phyloP scores from a whole-genome alignment of 92 coral and sea anemone species.

The Epizoanthus illoricatus region DNA sequence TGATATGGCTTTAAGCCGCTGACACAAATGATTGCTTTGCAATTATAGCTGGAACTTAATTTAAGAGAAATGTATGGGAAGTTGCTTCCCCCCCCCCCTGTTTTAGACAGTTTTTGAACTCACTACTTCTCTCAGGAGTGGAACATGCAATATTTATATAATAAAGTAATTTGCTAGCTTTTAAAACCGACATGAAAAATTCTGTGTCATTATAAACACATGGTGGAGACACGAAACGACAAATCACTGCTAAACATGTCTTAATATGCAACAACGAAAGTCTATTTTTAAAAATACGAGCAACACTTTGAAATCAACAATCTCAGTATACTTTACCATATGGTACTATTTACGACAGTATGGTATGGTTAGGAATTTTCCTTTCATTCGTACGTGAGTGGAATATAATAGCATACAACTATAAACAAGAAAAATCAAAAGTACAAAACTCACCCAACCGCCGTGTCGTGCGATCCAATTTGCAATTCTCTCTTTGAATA shows the following conservation, averaged over 20 bases:
- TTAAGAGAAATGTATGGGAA: no score
- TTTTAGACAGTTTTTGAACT: no score
- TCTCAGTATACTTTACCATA: not conserved
- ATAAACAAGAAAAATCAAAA: no score
- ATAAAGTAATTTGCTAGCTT: no score
- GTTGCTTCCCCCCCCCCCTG: no score
- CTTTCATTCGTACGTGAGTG: not conserved
- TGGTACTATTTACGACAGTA: not conserved
- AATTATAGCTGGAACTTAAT: no score
- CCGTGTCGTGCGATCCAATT: conserved; percentile 93
- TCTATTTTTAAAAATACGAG: not conserved
- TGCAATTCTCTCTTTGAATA: conserved; percentile 91
- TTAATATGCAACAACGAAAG: not conserved
- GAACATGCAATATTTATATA: no score
- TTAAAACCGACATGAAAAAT: not conserved
- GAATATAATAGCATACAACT: not conserved
- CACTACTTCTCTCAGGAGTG: no score
- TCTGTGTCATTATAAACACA: not conserved
- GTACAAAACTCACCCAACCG: conserved; percentile 83
- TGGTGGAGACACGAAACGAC: not conserved
- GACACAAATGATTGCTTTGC: no score
- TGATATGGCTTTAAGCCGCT: no score
- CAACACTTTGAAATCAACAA: not conserved
- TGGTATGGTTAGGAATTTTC: not conserved
- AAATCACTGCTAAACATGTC: conserved; percentile 3